These are phyloP conservation scores for Lepidothrix coronata DNA, from an alignment of 2,113 vertebrate genomes.

Conservation along the genomic window DNA sequence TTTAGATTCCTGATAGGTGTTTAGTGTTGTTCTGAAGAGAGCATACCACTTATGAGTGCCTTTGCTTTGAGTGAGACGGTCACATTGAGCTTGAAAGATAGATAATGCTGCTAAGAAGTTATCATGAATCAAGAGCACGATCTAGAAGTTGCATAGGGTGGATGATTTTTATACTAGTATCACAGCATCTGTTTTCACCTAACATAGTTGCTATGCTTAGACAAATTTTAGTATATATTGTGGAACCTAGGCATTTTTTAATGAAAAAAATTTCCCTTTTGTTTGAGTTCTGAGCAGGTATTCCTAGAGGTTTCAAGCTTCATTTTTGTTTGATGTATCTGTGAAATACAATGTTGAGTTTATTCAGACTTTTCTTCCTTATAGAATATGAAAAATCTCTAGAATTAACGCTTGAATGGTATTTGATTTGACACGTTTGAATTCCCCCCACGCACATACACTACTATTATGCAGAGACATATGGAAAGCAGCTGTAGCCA, in stretches of 20 bases:
- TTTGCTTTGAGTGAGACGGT: neutral
- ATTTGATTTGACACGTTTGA: slow-evolving; percentile 31
- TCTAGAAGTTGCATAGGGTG: neutral
- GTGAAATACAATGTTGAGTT: neutral
- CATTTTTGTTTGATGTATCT: neutral
- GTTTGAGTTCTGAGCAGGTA: neutral
- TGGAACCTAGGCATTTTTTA: neutral
- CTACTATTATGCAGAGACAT: neutral
- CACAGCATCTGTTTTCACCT: neutral
- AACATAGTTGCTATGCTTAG: neutral
- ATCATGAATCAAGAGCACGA: neutral
- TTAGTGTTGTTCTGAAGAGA: neutral
- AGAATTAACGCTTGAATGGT: neutral
- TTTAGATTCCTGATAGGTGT: neutral
- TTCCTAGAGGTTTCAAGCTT: neutral
- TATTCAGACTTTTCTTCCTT: neutral
- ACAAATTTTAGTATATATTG: neutral
- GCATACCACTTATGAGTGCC: neutral
- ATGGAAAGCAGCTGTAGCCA: slow-evolving; percentile 43
- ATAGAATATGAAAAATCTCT: neutral
- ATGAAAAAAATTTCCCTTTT: neutral
- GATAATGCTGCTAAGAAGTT: neutral
- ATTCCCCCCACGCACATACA: neutral
- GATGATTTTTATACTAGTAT: neutral
- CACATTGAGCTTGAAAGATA: neutral